Evolutionary conservation across 2,113 vertebrate species (phyloP).

Genomic region (Nesospiza acunhae): DNA sequence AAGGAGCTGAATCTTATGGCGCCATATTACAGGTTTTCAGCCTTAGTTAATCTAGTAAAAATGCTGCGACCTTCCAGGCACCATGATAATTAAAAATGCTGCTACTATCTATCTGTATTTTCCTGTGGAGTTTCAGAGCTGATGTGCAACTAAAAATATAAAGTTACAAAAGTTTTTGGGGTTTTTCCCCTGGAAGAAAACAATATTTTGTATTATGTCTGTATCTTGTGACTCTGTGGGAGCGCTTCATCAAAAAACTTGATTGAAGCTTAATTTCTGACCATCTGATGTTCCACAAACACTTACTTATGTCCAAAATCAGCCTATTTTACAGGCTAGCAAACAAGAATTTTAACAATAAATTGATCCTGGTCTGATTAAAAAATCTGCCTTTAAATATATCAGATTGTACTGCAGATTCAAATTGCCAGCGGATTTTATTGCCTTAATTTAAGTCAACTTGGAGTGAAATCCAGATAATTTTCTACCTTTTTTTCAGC

Average conservation of each 20-base stretch:
- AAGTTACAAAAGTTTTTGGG: neutral
- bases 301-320: neutral
- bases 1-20: neutral
- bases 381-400: neutral
- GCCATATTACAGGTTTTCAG: neutral
- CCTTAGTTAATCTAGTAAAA: neutral
- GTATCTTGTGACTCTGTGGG: neutral
- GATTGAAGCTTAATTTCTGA: neutral
- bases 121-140: neutral
- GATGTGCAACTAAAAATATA: neutral
- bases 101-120: neutral
- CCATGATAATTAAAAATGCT: neutral
- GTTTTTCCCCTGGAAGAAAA: neutral
- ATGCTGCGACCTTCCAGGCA: neutral
- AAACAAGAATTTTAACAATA: neutral
- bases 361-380: neutral
- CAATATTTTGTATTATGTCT: fast-evolving
- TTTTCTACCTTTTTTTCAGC: neutral
- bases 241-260: neutral
- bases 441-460: neutral
- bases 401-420: neutral
- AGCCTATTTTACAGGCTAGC: neutral
- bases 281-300: neutral
- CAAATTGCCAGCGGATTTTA: neutral
- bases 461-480: neutral